Evolutionary conservation across 2,113 vertebrate genomes (phyloP).

Genomic region (Lathamus discolor): DNA sequence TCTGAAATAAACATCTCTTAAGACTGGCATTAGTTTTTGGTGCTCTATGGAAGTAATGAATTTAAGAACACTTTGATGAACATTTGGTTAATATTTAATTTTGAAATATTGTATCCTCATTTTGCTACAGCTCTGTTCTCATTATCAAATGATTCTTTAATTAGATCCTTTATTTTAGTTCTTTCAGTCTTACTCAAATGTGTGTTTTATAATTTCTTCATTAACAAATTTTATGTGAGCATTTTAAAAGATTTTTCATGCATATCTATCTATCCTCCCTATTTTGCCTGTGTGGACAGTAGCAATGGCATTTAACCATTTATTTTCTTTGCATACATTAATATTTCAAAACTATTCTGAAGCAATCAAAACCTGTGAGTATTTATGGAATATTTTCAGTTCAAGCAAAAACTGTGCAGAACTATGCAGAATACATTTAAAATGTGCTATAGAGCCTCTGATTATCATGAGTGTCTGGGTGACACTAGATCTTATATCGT

Average conservation of each 20-base stretch:
- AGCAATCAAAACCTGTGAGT: neutral
- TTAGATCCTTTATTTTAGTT: neutral
- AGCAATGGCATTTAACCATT: neutral
- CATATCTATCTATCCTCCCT: neutral
- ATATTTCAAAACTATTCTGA: neutral
- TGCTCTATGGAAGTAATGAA: neutral
- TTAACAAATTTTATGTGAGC: neutral
- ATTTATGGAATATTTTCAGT: neutral
- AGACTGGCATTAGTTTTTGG: neutral
- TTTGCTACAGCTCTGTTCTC: neutral
- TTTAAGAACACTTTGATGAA: neutral
- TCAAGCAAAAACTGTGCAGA: neutral
- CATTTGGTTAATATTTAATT: neutral
- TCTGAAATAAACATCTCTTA: neutral
- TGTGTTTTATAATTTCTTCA: neutral
- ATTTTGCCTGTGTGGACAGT: neutral
- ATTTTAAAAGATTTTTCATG: neutral
- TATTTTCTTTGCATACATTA: neutral
- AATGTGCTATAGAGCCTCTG: neutral
- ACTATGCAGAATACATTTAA: neutral
- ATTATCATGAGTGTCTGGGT: neutral
- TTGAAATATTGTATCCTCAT: neutral
- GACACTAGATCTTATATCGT: neutral
- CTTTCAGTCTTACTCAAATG: neutral
- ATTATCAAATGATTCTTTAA: neutral